Evolutionary conservation across 2,888 invertebrate genomes (phyloP), one percentile per base, ranked within the genome.

Genomic region (Andrena minutula): DNA sequence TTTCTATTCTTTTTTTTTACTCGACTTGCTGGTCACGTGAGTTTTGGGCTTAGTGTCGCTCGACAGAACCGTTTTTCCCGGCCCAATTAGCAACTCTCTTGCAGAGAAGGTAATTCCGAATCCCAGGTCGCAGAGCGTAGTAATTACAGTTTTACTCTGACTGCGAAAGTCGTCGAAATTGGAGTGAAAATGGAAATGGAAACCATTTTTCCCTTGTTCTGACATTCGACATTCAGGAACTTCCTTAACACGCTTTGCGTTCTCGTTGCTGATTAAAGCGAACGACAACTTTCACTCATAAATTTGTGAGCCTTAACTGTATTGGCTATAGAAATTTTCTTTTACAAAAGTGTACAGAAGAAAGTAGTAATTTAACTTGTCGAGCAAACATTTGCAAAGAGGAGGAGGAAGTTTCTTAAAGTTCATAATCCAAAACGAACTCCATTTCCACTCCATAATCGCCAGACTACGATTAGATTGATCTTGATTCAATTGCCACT

Each of bases 401-500:
- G 41, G 32, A 58, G 12, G 47, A 66, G 16, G 51, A 53, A 16
- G 49, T 35, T 20, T 2, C 23, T 26, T 1, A 1, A 23, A 60
- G n/a, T n/a, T 35, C 20, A 6, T 10, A 28, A 61, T 23, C 28
- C 28, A n/a, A 20, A 47, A 26, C 47, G 4, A 41, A 41, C 47
- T 32, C 61, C 60, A 56, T 72, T 68, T 78, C 72, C 72, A 30
- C 77, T 66, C 61, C 47, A 35, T 61, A 47, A 61, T 73, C 60
- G 53, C 32, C 28, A 60, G 65, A 70, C 28, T 60, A 49, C 64
- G 49, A 41, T 53, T 64, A 56, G 53, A 49, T 12, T 66, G 71
- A 80, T 80, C 16, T 58, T n/a, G 63, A 78, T 76, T 66, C 76
- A 66, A 72, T 72, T 47, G 41, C 28, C 64, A 79, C 76, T 70